Evolutionary conservation across 1,140 invertebrate genomes (phyloP), one percentile per base, ranked within the genome.

Genomic region (Periplaneta americana): DNA sequence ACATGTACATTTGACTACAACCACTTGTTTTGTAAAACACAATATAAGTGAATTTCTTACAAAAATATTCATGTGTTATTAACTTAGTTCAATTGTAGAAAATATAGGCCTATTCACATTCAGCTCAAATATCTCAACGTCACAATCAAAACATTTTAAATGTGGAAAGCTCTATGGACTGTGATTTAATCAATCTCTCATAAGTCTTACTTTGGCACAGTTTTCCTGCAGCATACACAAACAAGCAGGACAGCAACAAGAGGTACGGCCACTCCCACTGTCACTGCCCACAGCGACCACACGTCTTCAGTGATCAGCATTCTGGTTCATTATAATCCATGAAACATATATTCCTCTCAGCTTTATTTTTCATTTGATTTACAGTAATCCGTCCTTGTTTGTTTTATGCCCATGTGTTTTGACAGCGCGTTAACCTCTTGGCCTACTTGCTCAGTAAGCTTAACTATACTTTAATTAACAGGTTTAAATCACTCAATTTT

Each of bases 171-270:
- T 33, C 13, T 66, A n/a, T 17, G 6, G 8, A 13, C 17, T 74
- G 34, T 32, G 11, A 28, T 48, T 31, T n/a, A 79, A 80, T 34
- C 10, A 34, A 18, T 10, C 6, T 17, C 28, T 79, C 33, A 22
- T 34, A 17, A 13, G 32, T 35, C 85, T 84, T 83, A 86, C 85
- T 85, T 86, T 15, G 85, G 85, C 33, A 84, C 80, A 76, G 82
- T 85, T 74, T 85, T 86, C 32, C 85, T 81, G 78, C 85, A 86
- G n/a, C 85, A 86, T 32, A 86, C 81, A 80, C 85, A 86, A 48
- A 82, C 83, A 22, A 84, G 74, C 35, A 85, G 33, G 17, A 80
- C 80, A 78, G 75, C 48, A 18, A 78, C 79, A 37, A 84, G 75
- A 31, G 83, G 83, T 57, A 84, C 35, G 33, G 74, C 37, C n/a